Conservation (phyloP, 2,113 vertebrate genomes). For the Cheilinus undulatus region DNA sequence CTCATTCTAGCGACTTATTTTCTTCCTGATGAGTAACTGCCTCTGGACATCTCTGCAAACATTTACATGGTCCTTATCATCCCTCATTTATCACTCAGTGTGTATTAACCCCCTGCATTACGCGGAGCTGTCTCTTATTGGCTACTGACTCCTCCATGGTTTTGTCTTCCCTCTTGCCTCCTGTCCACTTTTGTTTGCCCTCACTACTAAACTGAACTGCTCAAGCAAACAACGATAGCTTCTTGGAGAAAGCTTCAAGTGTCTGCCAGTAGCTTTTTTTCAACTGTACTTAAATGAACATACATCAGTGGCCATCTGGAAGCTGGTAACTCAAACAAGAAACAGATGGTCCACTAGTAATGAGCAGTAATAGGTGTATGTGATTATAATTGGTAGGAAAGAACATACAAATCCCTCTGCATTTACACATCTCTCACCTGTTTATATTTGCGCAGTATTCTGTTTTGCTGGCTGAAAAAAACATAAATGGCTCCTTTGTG, state of each 20-base stretch:
- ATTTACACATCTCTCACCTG: conserved; percentile 84
- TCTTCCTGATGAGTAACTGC: neutral
- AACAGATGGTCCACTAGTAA: neutral
- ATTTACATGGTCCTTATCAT: neutral
- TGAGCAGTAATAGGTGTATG: neutral
- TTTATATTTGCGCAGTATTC: conserved; percentile 89
- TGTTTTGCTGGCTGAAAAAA: conserved; percentile 87
- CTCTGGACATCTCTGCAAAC: too few species aligned
- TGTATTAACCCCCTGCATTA: neutral
- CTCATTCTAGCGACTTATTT: neutral
- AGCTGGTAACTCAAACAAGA: neutral
- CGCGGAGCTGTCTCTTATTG: neutral
- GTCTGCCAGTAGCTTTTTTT: neutral
- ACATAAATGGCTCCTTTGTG: conserved; percentile 93
- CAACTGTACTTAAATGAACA: neutral
- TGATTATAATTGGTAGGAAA: neutral
- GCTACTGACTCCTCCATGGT: neutral
- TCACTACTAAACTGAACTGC: neutral
- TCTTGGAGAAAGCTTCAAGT: neutral
- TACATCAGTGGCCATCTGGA: neutral
- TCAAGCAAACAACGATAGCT: neutral
- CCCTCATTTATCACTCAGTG: neutral
- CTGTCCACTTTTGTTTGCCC: neutral
- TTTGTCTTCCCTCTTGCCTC: neutral
- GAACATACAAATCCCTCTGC: neutral